Evolutionary conservation across 2,888 invertebrate species (phyloP).

Genomic region (Ochlodes sylvanus): DNA sequence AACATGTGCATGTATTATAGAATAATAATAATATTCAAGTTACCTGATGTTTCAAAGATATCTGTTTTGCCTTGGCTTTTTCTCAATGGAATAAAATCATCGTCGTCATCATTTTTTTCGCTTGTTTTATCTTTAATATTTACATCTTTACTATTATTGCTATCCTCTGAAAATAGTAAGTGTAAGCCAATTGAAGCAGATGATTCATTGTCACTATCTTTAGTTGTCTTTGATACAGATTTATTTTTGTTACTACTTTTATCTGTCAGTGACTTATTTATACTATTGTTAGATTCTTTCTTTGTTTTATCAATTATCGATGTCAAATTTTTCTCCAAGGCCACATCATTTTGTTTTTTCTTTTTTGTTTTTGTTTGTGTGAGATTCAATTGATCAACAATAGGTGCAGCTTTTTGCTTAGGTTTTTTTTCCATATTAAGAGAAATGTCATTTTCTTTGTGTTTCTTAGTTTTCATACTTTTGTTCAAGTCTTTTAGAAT

Average conservation of each 20-base stretch:
- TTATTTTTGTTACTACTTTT: conserved; percentile 40
- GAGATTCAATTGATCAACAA: conserved; percentile 71
- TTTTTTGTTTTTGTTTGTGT: conserved; percentile 58
- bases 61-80: conserved; percentile 64
- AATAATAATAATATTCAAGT: neutral
- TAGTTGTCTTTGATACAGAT: conserved; percentile 31
- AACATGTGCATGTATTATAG: too few species aligned
- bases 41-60: conserved; percentile 44
- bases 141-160: conserved; percentile 58
- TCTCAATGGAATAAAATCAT: conserved; percentile 62
- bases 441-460: conserved; percentile 60
- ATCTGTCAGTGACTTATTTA: conserved; percentile 48
- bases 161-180: conserved; percentile 72
- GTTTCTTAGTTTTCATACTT: conserved; percentile 48
- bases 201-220: conserved; percentile 51
- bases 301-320: conserved; percentile 22
- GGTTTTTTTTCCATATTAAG: conserved; percentile 62
- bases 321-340: conserved; percentile 11
- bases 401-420: conserved; percentile 57
- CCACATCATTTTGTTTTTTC: conserved; percentile 33
- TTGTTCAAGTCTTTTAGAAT: conserved; percentile 64
- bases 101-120: conserved; percentile 44
- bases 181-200: conserved; percentile 71
- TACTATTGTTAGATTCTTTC: conserved; percentile 40
- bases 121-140: conserved; percentile 36